These are phyloP conservation scores for Serripes groenlandicus DNA, from an alignment of 2,888 invertebrate species.

Conservation along the genomic window DNA sequence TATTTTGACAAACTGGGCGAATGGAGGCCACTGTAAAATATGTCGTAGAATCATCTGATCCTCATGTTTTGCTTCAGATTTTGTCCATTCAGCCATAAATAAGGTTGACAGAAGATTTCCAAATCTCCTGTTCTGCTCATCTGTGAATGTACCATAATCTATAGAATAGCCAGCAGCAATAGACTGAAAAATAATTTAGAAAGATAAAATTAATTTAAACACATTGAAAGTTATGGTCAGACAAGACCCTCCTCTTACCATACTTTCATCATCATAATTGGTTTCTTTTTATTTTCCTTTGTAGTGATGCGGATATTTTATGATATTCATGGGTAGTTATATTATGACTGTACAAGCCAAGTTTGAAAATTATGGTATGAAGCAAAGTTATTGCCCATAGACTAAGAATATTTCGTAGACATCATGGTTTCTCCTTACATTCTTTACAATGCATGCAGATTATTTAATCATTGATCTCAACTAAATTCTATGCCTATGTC, in stretches of 20 bases:
- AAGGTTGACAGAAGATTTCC: slow-evolving; percentile 32
- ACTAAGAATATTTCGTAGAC: too few species aligned
- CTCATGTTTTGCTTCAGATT: background rate
- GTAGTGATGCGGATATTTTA: too few species aligned
- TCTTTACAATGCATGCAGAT: too few species aligned
- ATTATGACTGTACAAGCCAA: too few species aligned
- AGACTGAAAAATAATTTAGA: slow-evolving; percentile 16
- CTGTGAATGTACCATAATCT: background rate
- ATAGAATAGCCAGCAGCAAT: slow-evolving; percentile 30
- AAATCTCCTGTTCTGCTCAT: slow-evolving; percentile 8
- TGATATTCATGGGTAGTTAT: slow-evolving; percentile 3
- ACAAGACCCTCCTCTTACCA: background rate
- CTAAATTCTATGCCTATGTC: too few species aligned
- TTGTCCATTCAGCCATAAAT: slow-evolving; percentile 39
- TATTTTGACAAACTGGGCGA: slow-evolving; percentile 54
- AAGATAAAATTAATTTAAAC: background rate
- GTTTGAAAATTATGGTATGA: too few species aligned
- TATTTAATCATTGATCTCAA: too few species aligned
- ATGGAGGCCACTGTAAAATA: slow-evolving; percentile 61
- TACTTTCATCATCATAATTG: too few species aligned
- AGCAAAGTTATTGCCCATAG: too few species aligned
- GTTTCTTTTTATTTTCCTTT: too few species aligned
- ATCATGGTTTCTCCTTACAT: too few species aligned
- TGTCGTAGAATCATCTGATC: slow-evolving; percentile 36
- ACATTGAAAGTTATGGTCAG: background rate